phyloP scores from a whole-genome alignment of 2,888 invertebrate species.

The Eristalis arbustorum region DNA sequence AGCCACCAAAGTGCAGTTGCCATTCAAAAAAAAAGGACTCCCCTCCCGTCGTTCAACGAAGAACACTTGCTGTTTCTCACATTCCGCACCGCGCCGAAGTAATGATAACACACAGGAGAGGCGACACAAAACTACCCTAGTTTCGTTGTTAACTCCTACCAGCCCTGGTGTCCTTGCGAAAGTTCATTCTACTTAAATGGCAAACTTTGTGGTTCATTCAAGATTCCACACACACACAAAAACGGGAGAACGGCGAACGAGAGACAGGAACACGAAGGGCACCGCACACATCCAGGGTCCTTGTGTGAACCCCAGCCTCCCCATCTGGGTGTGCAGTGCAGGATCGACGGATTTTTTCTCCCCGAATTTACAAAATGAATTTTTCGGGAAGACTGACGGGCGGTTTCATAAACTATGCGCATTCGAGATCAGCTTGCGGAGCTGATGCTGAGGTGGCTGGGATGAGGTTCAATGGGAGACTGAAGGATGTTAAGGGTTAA shows the following conservation, averaged over 20 bases:
- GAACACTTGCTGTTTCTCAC: conserved; percentile 56
- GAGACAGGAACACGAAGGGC: conserved; percentile 13
- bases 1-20: conserved; percentile 16
- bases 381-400: conserved; percentile 35
- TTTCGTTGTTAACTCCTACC: background rate
- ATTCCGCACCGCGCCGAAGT: conserved; percentile 17
- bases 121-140: conserved; percentile 25
- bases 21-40: background rate
- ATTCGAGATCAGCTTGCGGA: conserved; percentile 51
- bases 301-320: background rate
- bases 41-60: background rate
- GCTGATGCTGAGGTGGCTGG: conserved; percentile 10
- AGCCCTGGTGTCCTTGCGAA: background rate
- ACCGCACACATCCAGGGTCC: background rate
- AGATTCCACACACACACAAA: conserved; percentile 9
- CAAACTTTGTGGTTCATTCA: conserved; percentile 66
- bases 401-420: conserved; percentile 60
- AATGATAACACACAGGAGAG: conserved; percentile 12
- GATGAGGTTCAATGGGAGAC: background rate
- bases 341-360: background rate
- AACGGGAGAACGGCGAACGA: background rate
- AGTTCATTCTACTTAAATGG: conserved; percentile 44
- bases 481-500: background rate
- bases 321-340: background rate
- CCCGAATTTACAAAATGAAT: conserved; percentile 35